Evolutionary conservation across 30 jellyfish, hydroid and myxozoan genomes (phyloP).

Genomic region (Nemopilema nomurai): DNA sequence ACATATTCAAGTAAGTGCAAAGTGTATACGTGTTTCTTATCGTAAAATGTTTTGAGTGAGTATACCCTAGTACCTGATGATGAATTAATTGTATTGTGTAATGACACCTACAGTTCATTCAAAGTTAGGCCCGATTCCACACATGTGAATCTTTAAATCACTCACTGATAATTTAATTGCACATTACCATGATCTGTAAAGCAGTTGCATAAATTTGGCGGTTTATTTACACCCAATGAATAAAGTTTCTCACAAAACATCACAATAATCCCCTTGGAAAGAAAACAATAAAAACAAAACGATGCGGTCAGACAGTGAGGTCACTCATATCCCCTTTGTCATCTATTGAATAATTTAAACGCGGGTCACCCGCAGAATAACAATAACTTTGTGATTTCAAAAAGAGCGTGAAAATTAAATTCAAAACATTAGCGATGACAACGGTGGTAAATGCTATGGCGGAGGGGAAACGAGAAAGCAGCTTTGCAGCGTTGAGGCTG

Average conservation of each 20-base stretch:
- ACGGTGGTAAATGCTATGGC: neutral
- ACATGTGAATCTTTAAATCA: no score
- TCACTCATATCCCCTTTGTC: no score
- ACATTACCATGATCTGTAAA: neutral
- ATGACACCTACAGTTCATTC: no score
- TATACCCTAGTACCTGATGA: no score
- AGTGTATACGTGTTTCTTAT: no score
- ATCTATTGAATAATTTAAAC: neutral
- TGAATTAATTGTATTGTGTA: no score
- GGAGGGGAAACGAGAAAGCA: neutral
- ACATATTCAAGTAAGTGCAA: no score
- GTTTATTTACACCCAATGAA: neutral
- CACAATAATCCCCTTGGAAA: neutral
- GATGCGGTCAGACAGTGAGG: neutral
- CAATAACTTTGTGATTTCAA: neutral
- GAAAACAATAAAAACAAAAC: neutral
- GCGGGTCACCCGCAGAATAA: neutral
- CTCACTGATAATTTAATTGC: no score
- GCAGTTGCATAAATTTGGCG: neutral
- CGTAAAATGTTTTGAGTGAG: no score
- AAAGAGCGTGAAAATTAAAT: neutral
- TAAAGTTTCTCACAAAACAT: neutral
- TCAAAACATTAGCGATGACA: no score
- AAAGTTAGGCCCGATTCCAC: no score
- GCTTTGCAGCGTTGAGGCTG: slow-evolving; percentile 7